A percentile compares a stretch with the other conserved stretches of the same genome.
Evolutionary conservation across 2,113 vertebrate species (phyloP).

Genomic region (Galeopterus variegatus): DNA sequence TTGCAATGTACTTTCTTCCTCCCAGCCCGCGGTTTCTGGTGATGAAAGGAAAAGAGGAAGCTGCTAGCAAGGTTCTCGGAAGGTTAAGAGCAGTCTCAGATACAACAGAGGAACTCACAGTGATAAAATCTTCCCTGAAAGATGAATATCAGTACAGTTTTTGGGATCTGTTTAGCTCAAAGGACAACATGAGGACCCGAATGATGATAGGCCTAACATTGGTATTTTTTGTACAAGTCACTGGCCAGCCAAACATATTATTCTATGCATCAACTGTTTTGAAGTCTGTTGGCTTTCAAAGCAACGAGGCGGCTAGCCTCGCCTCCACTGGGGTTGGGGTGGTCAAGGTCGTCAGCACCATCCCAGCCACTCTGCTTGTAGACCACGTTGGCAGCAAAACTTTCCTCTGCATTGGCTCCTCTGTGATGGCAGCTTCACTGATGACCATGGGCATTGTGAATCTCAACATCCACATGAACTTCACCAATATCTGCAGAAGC

Average conservation of each 20-base stretch:
- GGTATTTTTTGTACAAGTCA: conserved; percentile 96
- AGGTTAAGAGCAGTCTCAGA: conserved; percentile 89
- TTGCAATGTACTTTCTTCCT: conserved; percentile 94
- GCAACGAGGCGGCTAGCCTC: conserved; percentile 94
- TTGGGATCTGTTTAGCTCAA: conserved; percentile 93
- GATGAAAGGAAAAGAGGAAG: conserved; percentile 91
- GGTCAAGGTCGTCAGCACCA: conserved; percentile 95
- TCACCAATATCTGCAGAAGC: conserved; percentile 92
- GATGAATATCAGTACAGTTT: conserved; percentile 94
- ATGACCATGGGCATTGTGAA: conserved; percentile 92
- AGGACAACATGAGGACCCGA: conserved; percentile 95
- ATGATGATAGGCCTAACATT: conserved; percentile 93
- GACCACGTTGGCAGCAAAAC: conserved; percentile 95
- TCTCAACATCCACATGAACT: conserved; percentile 92
- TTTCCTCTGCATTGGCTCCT: conserved; percentile 94
- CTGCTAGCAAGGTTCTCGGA: conserved; percentile 92
- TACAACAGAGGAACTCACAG: conserved; percentile 91
- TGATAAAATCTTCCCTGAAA: conserved; percentile 94
- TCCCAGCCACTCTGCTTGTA: conserved; percentile 94
- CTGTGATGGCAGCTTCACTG: conserved; percentile 93
- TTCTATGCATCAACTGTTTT: conserved; percentile 97
- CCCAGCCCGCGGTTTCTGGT: conserved; percentile 97
- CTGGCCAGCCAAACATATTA: conserved; percentile 97
- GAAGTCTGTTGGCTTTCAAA: conserved; percentile 96
- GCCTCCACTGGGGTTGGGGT: conserved; percentile 96